These are phyloP conservation scores for Malthinus seriepunctatus DNA, from an alignment of 2,888 invertebrate species.

Conservation along the genomic window DNA sequence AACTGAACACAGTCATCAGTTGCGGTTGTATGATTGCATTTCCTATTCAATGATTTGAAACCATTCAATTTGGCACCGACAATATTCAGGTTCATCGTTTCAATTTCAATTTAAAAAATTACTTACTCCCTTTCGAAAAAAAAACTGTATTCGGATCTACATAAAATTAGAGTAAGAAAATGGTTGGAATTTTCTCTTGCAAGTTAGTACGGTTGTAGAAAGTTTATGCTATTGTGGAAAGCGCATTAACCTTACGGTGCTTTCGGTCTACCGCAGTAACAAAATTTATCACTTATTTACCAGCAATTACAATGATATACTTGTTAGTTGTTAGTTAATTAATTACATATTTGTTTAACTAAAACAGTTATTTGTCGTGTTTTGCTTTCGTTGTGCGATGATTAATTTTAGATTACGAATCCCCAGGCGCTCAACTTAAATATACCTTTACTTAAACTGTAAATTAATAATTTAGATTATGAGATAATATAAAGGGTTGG, in stretches of 20 bases:
- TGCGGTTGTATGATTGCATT: constrained; percentile 13
- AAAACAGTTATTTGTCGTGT: not conserved
- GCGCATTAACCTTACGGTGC: too few species aligned
- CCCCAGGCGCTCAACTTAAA: not conserved
- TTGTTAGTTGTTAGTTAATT: not conserved
- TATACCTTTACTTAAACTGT: too few species aligned
- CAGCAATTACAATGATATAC: not conserved
- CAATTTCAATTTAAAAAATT: not conserved
- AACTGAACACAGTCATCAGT: constrained; percentile 8
- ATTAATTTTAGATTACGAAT: not conserved
- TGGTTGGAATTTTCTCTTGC: too few species aligned
- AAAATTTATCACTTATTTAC: constrained; percentile 1
- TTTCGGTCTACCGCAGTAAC: not conserved
- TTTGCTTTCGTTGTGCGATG: not conserved
- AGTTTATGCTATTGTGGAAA: not conserved
- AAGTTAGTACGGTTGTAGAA: not conserved
- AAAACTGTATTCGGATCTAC: too few species aligned
- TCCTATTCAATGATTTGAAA: constrained; percentile 12
- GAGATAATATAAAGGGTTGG: too few species aligned
- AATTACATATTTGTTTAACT: constrained; percentile 4
- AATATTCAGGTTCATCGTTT: constrained; percentile 6
- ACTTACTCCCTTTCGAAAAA: too few species aligned
- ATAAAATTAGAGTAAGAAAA: not conserved
- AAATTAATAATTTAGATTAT: too few species aligned
- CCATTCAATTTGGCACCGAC: constrained; percentile 7